Conservation (phyloP, 2,888 invertebrate genomes). For the Spodoptera littoralis region DNA sequence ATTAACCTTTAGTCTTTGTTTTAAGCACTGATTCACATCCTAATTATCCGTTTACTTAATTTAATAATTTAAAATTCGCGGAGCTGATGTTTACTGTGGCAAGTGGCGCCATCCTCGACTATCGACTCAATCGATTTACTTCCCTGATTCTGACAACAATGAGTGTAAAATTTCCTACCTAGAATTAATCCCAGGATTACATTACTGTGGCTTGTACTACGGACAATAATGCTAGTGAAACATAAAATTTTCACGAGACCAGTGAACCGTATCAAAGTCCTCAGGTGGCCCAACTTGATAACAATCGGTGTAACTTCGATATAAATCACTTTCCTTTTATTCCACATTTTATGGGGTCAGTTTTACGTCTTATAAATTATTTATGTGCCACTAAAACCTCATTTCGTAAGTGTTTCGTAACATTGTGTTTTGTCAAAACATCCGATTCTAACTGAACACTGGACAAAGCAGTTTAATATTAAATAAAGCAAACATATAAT, state of each 20-base stretch:
- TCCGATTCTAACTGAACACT: not conserved
- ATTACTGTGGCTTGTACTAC: too few relatives aligned
- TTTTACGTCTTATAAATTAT: conserved; percentile 72
- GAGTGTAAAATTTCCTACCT: too few relatives aligned
- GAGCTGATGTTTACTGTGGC: too few relatives aligned
- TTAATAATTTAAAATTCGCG: too few relatives aligned
- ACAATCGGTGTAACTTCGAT: conserved; percentile 61
- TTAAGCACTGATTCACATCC: too few relatives aligned
- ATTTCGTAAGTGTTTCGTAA: conserved; percentile 60
- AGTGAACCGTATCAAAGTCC: not conserved
- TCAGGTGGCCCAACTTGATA: conserved; percentile 55
- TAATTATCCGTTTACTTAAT: too few relatives aligned
- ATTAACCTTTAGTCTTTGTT: too few relatives aligned
- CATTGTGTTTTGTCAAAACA: conserved; percentile 30
- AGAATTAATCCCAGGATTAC: too few relatives aligned
- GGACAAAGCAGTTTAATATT: too few relatives aligned
- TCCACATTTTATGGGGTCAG: conserved; percentile 66
- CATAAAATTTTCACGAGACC: not conserved
- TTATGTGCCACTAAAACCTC: conserved; percentile 60
- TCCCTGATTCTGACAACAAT: conserved; percentile 2
- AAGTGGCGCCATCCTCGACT: too few relatives aligned
- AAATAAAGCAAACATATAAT: not conserved
- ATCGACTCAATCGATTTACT: too few relatives aligned
- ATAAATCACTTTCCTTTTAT: conserved; percentile 71
- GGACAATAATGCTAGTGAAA: not conserved